Evolutionary conservation across 1,140 invertebrate species (phyloP), one percentile per base, ranked within the genome.

Genomic region (Dreissena polymorpha): DNA sequence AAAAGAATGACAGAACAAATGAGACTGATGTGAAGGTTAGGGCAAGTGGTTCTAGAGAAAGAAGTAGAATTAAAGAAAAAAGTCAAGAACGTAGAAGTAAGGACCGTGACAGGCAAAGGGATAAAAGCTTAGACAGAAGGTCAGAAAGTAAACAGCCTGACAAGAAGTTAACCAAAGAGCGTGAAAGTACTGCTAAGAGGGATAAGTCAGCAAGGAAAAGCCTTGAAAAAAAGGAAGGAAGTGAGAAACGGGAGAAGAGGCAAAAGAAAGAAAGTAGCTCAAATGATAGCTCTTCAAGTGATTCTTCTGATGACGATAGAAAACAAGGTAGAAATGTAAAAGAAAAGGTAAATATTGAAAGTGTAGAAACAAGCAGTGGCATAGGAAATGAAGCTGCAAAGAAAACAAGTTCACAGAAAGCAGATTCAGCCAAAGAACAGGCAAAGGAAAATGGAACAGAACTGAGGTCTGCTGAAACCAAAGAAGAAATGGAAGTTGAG

Each of bases 1-100:
- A 67, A 77, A 67, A 68, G 49, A 39, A 51, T 50, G 50, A 74
- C 23, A 69, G 65, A 57, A 72, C 60, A 76, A 29, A 63, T 50
- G 25, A 74, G 69, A 16, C 49, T n/a, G 64, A 63, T 64, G 57
- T 63, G n/a, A 3, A 80, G 29, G 60, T 16, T 27, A 72, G 50
- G 18, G 63, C 25, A 39, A 64, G 73, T 55, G 12, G 16, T 23
- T 67, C 25, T 49, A 50, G 68, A 16, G 49, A 70, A 39, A n/a
- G n/a, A n/a, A 50, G 39, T 70, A 60, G 64, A 29, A 5, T 27
- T 27, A 57, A 76, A 39, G 71, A 53, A 55, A 53, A 73, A 55
- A 55, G n/a, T 23, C n/a, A 10, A 21, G 49, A 51, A 2, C 12
- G 55, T 1, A 76, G 60, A 27, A 25, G 67, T 27, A 73, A 57